Base-by-base conservation (phyloP, 2,888 invertebrate genomes). In the Nomada fabriciana region DNA sequence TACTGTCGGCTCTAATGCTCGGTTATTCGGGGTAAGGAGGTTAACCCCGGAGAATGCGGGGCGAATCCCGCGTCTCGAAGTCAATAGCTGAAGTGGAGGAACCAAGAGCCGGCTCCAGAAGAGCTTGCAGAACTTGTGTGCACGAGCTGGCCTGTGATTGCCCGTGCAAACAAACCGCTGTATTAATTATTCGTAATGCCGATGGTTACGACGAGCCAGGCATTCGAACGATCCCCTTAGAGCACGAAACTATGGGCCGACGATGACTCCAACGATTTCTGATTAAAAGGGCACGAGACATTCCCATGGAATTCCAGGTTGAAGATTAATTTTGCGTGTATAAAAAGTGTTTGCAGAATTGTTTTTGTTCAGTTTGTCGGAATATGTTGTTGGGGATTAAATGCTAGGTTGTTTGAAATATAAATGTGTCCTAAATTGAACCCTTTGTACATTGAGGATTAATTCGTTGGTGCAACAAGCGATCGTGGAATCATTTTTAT, bases 131-230 rank as follows among this genome's bases (percentile, higher is more conserved):
- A 76, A 76, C 69, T 72, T 71, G 79, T 74, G 71, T 78, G 76
- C 84, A 53, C 76, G 43, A 59, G 68, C 76, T 68, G 72, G 75
- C 74, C 83, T 81, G 85, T 84, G 85, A 87, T 88, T 89, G 87
- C 85, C 80, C 84, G 87, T 86, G 90, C 91, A 91, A 91, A 91
- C 91, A 90, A 89, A 91, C 86, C 89, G 82, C 88, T 81, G 86
- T 90, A 91, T 92, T 91, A 91, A 92, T 92, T 91, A 92, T 92
- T 91, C 91, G 89, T 87, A 81, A 91, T 91, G 87, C 87, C 81
- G 73, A 86, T 85, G 89, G 89, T 87, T 86, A 80, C 83, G 81
- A 77, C 74, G 76, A 78, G 67, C 71, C 75, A 60, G 60, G 72
- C 59, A 55, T 83, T 83, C 83, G 57, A 74, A 59, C 81, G 65